Base-by-base conservation (phyloP, 2,797 vertebrate genomes). In the Brachyalestes nurse region DNA sequence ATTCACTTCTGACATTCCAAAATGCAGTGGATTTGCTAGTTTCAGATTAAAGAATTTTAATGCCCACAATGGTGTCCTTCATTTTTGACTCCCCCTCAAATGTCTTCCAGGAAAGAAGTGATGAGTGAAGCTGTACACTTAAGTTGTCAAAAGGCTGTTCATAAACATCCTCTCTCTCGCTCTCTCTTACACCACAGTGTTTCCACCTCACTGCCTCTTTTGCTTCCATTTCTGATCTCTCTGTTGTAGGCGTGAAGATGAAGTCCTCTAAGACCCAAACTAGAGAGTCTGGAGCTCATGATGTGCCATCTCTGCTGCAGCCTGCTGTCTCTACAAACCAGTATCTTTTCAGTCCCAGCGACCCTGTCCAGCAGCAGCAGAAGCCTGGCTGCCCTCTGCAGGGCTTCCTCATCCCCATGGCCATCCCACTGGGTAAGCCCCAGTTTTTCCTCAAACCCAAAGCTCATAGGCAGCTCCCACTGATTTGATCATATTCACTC, bases 221-320 rank as follows among this genome's bases (percentile, higher is more conserved):
- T 21, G 60, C 21, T 80, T 14, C 14, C 2, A 19, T 60, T 66
- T 23, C 40, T 38, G 21, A 57, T 79, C 2, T n/a, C 25, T 80
- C 6, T 84, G 13, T 74, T 83, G 23, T 55, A 99, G 97, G 97
- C 78, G 94, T 95, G 67, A 96, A 95, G 90, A 83, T 97, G 8
- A 97, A 96, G 88, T 96, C 97, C 71, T 92, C 93, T 78, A 95
- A 92, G 89, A 97, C 96, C 71, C 97, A 99, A 87, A 98, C 97
- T 4, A 89, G 72, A 71, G 82, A 87, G 76, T 75, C 12, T 58
- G 61, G 88, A 1, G 88, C 87, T 67, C 74, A 79, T 40, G 6
- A 61, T 21, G 60, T 65, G 79, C 69, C 87, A 84, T 38, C 88
- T 28, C 77, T 69, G 58, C 86, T 38, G 5, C 85, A 85, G 8